A percentile compares a stretch with the other conserved stretches of the same genome.
These are phyloP conservation scores for Pollenia angustigena DNA, from an alignment of 2,888 invertebrate genomes.

Conservation along the genomic window DNA sequence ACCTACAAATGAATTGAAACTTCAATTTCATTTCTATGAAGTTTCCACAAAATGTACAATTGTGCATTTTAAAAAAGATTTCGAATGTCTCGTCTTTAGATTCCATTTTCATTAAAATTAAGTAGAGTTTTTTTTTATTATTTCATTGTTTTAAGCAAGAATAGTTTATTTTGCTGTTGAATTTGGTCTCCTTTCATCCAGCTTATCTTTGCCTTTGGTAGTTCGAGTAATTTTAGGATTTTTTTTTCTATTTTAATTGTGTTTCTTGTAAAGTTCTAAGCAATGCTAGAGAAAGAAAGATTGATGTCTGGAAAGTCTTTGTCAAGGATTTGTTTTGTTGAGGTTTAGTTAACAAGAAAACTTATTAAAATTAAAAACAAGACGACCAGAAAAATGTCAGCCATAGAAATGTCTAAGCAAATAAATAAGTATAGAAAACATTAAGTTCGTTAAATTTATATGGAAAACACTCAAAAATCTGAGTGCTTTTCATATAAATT, in stretches of 20 bases:
- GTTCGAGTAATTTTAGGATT: conserved; percentile 3
- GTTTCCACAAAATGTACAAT: conserved; percentile 43
- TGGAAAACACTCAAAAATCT: no score
- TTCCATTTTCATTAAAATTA: conserved; percentile 56
- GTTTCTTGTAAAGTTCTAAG: conserved; percentile 13
- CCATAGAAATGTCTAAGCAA: not conserved
- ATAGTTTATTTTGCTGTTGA: conserved; percentile 49
- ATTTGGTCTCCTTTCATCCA: conserved; percentile 24
- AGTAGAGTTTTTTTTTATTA: not conserved
- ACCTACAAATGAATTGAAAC: not conserved
- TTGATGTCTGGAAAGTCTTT: conserved; percentile 30
- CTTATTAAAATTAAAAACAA: conserved; percentile 36
- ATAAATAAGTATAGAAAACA: conserved; percentile 15
- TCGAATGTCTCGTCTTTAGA: conserved; percentile 50
- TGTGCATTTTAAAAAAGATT: conserved; percentile 37
- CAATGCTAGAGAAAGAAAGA: not conserved
- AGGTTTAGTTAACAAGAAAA: conserved; percentile 56
- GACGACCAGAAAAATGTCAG: not conserved
- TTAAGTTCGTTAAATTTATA: no score
- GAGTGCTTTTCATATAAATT: no score
- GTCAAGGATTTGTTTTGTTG: conserved; percentile 43
- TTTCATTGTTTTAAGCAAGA: conserved; percentile 25
- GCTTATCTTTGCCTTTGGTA: not conserved
- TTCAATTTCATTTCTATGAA: conserved; percentile 29
- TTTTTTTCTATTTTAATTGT: conserved; percentile 31